Conservation (phyloP, 2,113 vertebrate species). For the Himantopus leucocephalus region DNA sequence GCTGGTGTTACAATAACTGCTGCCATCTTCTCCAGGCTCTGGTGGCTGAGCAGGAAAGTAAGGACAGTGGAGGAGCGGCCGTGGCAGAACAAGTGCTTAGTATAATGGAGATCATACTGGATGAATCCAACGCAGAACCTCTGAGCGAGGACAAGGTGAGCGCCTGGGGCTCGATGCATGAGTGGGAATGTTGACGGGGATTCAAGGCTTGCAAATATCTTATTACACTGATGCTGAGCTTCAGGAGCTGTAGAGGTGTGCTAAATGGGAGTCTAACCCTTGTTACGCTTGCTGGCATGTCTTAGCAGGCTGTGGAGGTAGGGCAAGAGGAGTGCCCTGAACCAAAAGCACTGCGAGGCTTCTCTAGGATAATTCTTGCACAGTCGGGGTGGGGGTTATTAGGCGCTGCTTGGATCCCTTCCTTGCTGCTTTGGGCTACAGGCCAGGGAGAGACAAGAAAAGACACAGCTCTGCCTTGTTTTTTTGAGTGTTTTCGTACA, state of each 20-base stretch:
- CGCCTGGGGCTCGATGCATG: accelerated
- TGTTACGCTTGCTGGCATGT: background rate
- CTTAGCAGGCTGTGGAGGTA: background rate
- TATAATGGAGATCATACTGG: constrained; percentile 99
- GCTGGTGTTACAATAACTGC: background rate
- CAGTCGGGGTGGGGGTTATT: background rate
- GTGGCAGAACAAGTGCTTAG: constrained; percentile 98
- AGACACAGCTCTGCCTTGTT: background rate
- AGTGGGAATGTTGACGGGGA: background rate
- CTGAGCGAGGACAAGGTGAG: constrained; percentile 95
- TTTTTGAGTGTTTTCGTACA: background rate
- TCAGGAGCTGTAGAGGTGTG: background rate
- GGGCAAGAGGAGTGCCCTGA: background rate
- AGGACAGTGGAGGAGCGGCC: constrained; percentile 93
- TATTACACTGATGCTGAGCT: background rate
- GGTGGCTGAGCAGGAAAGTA: constrained; percentile 97
- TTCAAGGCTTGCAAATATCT: background rate
- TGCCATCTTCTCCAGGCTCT: constrained; percentile 78
- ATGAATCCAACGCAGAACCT: constrained; percentile 95
- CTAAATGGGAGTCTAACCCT: background rate
- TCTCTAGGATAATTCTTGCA: background rate
- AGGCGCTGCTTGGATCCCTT: constrained; percentile 21
- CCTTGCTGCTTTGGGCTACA: constrained; percentile 13
- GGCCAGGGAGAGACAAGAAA: constrained; percentile 18
- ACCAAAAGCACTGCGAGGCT: background rate